phyloP scores from a whole-genome alignment of 92 coral and sea anemone genomes.

The Actinostola sp. region DNA sequence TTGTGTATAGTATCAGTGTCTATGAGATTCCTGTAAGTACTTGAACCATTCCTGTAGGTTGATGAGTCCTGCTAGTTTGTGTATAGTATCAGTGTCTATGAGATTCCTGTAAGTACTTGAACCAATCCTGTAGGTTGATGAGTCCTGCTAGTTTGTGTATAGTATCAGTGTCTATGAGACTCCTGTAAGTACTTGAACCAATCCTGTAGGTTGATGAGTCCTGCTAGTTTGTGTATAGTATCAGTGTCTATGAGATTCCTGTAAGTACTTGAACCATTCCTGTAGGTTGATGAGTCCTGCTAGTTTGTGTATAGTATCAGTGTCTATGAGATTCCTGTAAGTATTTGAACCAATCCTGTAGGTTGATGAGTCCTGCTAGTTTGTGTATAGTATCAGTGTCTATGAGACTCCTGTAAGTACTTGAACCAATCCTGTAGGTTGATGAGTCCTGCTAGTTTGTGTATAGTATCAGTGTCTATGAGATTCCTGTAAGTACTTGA shows the following conservation, averaged over 20 bases:
- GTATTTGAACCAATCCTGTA: slow-evolving; percentile 20
- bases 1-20: too few species aligned
- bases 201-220: too few species aligned
- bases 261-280: slow-evolving; percentile 51
- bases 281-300: too few species aligned
- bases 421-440: not conserved
- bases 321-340: slow-evolving; percentile 96
- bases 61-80: too few species aligned
- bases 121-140: not conserved
- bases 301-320: too few species aligned
- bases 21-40: slow-evolving; percentile 95
- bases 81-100: too few species aligned
- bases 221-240: too few species aligned
- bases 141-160: too few species aligned
- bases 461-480: too few species aligned
- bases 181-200: slow-evolving; percentile 67
- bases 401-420: slow-evolving; percentile 95
- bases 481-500: slow-evolving; percentile 82
- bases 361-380: too few species aligned
- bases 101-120: slow-evolving; percentile 82
- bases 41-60: not conserved
- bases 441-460: too few species aligned
- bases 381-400: too few species aligned
- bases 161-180: slow-evolving; percentile 97
- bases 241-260: slow-evolving; percentile 95